Evolutionary conservation across 2,888 invertebrate genomes (phyloP).

Genomic region (Archips crataeganus): DNA sequence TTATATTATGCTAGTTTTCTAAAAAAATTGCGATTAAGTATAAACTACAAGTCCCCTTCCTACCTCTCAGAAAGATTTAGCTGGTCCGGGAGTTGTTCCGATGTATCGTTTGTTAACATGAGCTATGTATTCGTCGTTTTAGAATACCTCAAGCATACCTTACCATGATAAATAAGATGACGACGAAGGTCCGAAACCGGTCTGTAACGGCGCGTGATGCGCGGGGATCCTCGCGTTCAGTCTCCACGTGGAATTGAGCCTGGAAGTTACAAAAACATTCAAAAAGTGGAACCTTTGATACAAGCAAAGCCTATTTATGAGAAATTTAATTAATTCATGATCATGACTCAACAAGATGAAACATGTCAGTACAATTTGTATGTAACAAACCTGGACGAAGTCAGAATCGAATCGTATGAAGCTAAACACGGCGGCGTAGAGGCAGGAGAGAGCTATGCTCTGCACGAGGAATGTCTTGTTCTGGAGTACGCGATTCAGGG

Average conservation of each 20-base stretch:
- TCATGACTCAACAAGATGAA: not conserved
- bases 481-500: slow-evolving; percentile 58
- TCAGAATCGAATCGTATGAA: slow-evolving; percentile 67
- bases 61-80: too few species aligned
- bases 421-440: slow-evolving; percentile 66
- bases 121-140: too few species aligned
- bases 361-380: not conserved
- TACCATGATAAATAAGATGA: slow-evolving; percentile 77
- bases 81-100: too few species aligned
- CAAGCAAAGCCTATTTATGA: too few species aligned
- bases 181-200: slow-evolving; percentile 71
- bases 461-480: slow-evolving; percentile 67
- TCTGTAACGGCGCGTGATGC: slow-evolving; percentile 66
- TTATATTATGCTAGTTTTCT: too few species aligned
- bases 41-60: too few species aligned
- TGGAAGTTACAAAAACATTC: slow-evolving; percentile 47
- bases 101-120: too few species aligned
- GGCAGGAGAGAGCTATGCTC: slow-evolving; percentile 60
- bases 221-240: slow-evolving; percentile 66
- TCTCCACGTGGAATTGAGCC: slow-evolving; percentile 71
- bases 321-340: too few species aligned
- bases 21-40: too few species aligned
- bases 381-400: slow-evolving; percentile 62
- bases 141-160: slow-evolving; percentile 44
- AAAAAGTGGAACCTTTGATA: not conserved